Evolutionary conservation across 2,113 vertebrate genomes (phyloP).

Genomic region (Vulpes vulpes): DNA sequence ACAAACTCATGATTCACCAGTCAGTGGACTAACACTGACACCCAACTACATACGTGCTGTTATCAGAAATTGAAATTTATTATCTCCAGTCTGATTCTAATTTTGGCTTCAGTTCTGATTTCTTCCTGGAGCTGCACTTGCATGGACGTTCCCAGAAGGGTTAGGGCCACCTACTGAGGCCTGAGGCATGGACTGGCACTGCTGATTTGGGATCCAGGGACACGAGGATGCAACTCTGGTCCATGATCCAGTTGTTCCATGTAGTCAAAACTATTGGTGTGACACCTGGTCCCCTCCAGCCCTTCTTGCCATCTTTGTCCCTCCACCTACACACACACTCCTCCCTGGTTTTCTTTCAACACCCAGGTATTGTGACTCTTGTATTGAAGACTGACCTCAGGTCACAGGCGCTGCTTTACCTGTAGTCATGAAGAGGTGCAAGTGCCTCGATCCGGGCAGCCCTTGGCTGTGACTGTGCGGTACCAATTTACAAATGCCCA

Average conservation of each 20-base stretch:
- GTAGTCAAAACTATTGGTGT: accelerated
- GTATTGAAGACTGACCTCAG: not conserved
- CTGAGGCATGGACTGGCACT: not conserved
- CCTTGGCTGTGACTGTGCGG: not conserved
- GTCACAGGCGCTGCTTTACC: not conserved
- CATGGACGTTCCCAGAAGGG: not conserved
- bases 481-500: not conserved
- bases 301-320: not conserved
- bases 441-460: too few relatives aligned
- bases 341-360: not conserved
- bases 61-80: not conserved
- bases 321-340: not conserved
- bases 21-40: not conserved
- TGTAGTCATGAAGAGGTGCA: not conserved
- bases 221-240: not conserved
- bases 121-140: not conserved
- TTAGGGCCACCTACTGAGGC: not conserved
- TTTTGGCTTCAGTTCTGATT: not conserved
- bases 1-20: not conserved
- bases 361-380: not conserved
- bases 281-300: accelerated
- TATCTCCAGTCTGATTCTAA: not conserved
- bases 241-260: not conserved
- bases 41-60: not conserved
- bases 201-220: not conserved